These are phyloP conservation scores for Caradrina kadenii DNA, from an alignment of 2,888 invertebrate species.

Conservation along the genomic window DNA sequence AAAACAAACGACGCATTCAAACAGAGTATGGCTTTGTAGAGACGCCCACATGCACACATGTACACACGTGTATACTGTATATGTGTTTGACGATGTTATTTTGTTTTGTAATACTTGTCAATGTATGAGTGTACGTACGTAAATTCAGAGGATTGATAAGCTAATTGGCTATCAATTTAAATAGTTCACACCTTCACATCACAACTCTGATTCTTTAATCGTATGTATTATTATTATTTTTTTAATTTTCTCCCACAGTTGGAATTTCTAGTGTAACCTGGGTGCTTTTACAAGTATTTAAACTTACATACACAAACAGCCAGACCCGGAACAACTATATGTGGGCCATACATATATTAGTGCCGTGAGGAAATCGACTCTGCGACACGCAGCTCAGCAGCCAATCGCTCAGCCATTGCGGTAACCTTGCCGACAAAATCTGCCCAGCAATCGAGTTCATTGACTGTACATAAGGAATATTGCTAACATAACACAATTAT, in stretches of 20 bases:
- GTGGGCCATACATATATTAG: too few relatives aligned
- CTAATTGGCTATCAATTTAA: neutral
- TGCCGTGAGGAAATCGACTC: too few relatives aligned
- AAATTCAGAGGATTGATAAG: neutral
- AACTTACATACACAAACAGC: too few relatives aligned
- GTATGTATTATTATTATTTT: too few relatives aligned
- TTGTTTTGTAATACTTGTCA: conserved; percentile 11
- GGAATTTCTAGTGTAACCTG: too few relatives aligned
- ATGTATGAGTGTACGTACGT: neutral
- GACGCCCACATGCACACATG: conserved; percentile 16
- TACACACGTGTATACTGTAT: neutral
- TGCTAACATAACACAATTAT: neutral
- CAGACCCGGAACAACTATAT: too few relatives aligned
- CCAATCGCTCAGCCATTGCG: too few relatives aligned
- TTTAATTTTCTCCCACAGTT: too few relatives aligned
- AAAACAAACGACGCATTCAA: conserved; percentile 60
- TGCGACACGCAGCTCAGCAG: too few relatives aligned
- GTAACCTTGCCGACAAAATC: too few relatives aligned
- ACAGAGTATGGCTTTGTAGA: conserved; percentile 41
- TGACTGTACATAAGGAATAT: neutral
- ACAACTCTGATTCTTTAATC: too few relatives aligned
- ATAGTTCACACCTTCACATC: neutral
- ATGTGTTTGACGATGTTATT: conserved; percentile 19
- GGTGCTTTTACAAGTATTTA: too few relatives aligned
- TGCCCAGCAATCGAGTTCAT: neutral